Conservation (phyloP, 2,113 vertebrate genomes). For the Carettochelys insculpta region DNA sequence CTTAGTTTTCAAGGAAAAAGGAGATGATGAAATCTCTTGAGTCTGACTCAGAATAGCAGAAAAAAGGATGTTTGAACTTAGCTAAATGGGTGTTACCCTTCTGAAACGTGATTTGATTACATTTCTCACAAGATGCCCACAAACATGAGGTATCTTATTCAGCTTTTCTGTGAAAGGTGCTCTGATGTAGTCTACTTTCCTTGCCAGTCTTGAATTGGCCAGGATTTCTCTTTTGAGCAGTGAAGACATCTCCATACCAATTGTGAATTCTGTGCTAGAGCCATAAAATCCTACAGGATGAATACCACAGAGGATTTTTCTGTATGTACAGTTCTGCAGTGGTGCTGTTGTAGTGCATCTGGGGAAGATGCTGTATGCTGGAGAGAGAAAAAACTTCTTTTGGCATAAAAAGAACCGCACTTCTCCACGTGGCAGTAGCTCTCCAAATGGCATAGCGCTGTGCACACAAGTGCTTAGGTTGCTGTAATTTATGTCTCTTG, state of each 20-base stretch:
- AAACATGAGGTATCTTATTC: background rate
- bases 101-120: background rate
- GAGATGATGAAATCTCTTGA: background rate
- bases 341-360: too few species aligned
- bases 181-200: background rate
- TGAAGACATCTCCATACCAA: background rate
- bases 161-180: background rate
- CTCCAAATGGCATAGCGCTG: too few species aligned
- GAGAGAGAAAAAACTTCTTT: too few species aligned
- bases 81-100: background rate
- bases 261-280: background rate
- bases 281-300: conserved; percentile 10
- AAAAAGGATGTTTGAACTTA: background rate
- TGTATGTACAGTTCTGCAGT: background rate
- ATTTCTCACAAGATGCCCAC: background rate
- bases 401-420: too few species aligned
- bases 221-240: background rate
- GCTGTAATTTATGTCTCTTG: too few species aligned
- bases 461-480: too few species aligned
- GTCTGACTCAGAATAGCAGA: conserved; percentile 20
- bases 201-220: background rate
- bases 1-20: background rate
- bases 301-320: background rate
- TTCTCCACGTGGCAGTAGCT: too few species aligned
- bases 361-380: too few species aligned